These are phyloP conservation scores for Myodes glareolus DNA, from an alignment of 2,113 vertebrate species.

Conservation along the genomic window DNA sequence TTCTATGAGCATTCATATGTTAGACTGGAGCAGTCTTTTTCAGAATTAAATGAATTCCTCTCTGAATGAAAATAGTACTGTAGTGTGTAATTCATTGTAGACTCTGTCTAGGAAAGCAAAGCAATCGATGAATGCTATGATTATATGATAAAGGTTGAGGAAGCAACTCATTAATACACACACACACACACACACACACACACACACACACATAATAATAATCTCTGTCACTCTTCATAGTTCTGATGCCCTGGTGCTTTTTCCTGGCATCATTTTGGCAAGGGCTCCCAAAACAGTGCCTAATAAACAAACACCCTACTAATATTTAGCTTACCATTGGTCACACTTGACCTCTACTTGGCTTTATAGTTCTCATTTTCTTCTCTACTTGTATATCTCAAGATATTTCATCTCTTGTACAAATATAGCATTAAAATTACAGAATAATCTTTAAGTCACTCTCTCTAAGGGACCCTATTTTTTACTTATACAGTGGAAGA, in stretches of 20 bases:
- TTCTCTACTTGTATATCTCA: constrained; percentile 2
- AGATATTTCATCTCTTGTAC: not conserved
- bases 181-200: not conserved
- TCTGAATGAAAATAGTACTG: not conserved
- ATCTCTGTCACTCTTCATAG: not conserved
- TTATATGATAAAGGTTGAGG: not conserved
- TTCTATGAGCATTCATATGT: not conserved
- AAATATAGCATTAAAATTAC: not conserved
- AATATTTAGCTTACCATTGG: not conserved
- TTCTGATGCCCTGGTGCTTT: not conserved
- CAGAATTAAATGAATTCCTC: not conserved
- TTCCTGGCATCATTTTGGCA: not conserved
- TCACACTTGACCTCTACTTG: not conserved
- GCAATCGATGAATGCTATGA: not conserved
- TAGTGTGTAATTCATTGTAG: constrained; percentile 27
- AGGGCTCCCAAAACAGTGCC: not conserved
- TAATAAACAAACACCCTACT: not conserved
- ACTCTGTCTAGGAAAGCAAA: constrained; percentile 30
- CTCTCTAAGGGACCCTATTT: not conserved
- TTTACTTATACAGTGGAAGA: not conserved
- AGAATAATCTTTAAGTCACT: not conserved
- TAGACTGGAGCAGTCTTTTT: not conserved
- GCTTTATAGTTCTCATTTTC: not conserved
- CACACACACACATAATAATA: not conserved
- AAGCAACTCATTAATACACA: not conserved